phyloP scores from a whole-genome alignment of 2,113 vertebrate species.

The Hemiprocne comata region DNA sequence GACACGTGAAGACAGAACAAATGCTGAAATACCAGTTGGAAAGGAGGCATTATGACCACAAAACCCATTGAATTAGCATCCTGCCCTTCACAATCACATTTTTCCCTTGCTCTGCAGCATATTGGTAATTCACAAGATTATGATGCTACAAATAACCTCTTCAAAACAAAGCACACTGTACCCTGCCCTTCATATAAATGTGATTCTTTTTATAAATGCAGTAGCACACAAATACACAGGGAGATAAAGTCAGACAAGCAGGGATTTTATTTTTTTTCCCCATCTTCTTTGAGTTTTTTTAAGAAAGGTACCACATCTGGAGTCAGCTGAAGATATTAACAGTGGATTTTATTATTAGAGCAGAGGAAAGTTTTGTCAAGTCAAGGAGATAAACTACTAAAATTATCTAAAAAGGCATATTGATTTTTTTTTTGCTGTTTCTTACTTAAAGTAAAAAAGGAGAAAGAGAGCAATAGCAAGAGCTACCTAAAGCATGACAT shows the following conservation, averaged over 20 bases:
- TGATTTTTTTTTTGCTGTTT: not conserved
- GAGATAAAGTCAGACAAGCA: not conserved
- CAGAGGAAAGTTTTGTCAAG: not conserved
- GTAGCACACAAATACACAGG: not conserved
- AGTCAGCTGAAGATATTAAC: not conserved
- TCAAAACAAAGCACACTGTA: constrained; percentile 22
- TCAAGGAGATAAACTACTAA: not conserved
- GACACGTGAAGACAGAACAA: constrained; percentile 34
- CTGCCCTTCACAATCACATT: constrained; percentile 44
- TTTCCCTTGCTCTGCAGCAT: constrained; percentile 9
- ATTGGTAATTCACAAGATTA: constrained; percentile 42
- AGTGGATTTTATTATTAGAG: not conserved
- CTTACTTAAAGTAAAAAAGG: not conserved
- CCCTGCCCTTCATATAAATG: constrained; percentile 3
- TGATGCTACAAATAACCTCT: constrained; percentile 52
- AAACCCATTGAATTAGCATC: constrained; percentile 50
- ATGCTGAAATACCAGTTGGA: constrained; percentile 1
- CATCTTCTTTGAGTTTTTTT: not conserved
- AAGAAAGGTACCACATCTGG: not conserved
- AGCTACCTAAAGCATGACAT: not conserved
- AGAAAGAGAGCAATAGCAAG: not conserved
- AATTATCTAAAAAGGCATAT: not conserved
- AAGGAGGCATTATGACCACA: constrained; percentile 28
- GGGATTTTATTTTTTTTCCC: not conserved
- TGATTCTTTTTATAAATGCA: constrained; percentile 5